A percentile compares a stretch with the other conserved stretches of the same genome.
phyloP scores from a whole-genome alignment of 2,113 vertebrate genomes.

The Dasyornis broadbenti region DNA sequence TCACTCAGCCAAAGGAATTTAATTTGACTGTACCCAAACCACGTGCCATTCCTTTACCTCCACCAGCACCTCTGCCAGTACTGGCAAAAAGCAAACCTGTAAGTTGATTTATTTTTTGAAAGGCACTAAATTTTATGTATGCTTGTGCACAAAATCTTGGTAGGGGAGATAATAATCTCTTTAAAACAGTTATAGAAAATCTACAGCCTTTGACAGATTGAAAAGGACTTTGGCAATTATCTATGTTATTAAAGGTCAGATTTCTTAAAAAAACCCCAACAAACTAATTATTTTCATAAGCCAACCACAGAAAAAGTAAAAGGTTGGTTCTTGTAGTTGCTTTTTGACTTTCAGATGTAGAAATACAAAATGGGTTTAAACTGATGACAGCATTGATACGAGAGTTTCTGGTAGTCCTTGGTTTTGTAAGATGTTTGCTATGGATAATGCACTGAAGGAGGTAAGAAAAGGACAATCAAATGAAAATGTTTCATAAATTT shows the following conservation, averaged over 20 bases:
- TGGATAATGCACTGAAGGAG: background rate
- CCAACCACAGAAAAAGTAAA: background rate
- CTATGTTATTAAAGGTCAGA: background rate
- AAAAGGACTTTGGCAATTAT: background rate
- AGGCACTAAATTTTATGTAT: background rate
- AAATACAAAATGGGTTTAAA: background rate
- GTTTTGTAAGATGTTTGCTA: background rate
- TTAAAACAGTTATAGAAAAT: background rate
- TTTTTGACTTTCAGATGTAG: background rate
- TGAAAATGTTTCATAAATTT: background rate
- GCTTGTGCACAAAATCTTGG: background rate
- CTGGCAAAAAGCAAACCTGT: slow-evolving; percentile 76
- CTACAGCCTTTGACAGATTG: background rate
- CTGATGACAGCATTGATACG: background rate
- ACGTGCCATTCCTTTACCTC: slow-evolving; percentile 69
- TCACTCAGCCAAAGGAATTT: slow-evolving; percentile 82
- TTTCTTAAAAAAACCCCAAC: background rate
- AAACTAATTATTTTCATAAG: background rate
- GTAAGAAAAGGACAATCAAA: background rate
- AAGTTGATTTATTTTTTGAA: slow-evolving; percentile 54
- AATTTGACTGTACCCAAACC: slow-evolving; percentile 78
- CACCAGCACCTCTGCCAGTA: slow-evolving; percentile 60
- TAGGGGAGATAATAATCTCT: background rate
- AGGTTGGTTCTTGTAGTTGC: background rate
- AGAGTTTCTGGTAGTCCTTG: background rate